Percentiles rank a stretch among this genome's conserved stretches.
Conservation (phyloP, 2,113 vertebrate genomes). For the Procavia capensis region DNA sequence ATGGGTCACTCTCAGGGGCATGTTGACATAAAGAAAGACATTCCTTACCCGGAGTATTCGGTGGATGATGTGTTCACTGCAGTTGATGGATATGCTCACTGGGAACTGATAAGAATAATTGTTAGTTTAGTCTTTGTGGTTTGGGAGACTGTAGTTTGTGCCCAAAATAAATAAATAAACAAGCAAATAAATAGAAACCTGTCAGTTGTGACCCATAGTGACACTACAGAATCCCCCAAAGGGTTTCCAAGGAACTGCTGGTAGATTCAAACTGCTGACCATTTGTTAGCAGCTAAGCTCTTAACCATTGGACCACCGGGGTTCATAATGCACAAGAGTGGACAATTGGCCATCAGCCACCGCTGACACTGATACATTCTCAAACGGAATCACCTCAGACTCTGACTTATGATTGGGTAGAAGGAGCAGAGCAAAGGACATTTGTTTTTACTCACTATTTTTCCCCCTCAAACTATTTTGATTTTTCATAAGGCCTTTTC, state of each 20-base stretch:
- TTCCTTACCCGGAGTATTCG: not conserved
- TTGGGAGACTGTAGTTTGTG: not conserved
- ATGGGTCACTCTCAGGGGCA: not conserved
- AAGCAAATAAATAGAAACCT: too few relatives aligned
- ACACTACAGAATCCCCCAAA: too few relatives aligned
- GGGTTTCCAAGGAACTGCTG: too few relatives aligned
- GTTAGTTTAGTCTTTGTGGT: not conserved
- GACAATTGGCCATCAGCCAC: not conserved
- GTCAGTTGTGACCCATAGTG: too few relatives aligned
- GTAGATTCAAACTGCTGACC: too few relatives aligned
- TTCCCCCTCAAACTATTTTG: constrained; percentile 36
- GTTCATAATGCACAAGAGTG: not conserved
- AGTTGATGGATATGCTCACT: not conserved
- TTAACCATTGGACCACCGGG: too few relatives aligned
- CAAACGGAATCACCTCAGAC: not conserved
- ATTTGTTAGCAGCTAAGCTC: too few relatives aligned
- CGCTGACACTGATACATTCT: not conserved
- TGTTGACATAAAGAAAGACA: not conserved
- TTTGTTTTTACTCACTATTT: not conserved
- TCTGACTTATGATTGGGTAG: not conserved
- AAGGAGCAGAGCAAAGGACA: not conserved
- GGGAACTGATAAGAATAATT: not conserved
- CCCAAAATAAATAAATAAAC: too few relatives aligned
- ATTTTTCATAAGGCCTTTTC: not conserved
- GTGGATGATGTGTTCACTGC: not conserved